Conservation (phyloP, 2,113 vertebrate species). For the Cranoglanis bouderius region DNA sequence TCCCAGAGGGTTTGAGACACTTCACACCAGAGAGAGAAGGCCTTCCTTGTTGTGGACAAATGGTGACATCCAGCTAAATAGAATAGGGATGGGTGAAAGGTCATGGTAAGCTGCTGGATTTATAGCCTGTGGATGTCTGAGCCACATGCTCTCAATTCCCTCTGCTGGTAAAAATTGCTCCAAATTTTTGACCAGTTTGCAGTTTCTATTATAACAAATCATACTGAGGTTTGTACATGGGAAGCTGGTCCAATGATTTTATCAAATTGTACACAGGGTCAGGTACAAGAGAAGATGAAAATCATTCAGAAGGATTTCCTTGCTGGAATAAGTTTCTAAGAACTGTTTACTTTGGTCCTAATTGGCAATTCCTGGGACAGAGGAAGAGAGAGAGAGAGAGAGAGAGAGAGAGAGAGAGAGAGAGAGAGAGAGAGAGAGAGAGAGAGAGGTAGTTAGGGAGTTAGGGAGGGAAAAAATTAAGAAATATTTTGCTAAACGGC, state of each 20-base stretch:
- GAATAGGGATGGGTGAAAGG: constrained; percentile 56
- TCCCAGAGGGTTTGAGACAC: constrained; percentile 49
- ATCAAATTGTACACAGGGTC: background rate
- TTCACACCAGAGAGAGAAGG: constrained; percentile 58
- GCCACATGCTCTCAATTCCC: constrained; percentile 2
- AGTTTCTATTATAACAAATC: background rate
- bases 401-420: constrained; percentile 44
- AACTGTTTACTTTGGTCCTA: constrained; percentile 59
- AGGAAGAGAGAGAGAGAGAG: constrained; percentile 27
- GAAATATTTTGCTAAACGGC: background rate
- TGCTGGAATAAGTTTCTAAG: constrained; percentile 52
- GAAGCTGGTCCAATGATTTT: background rate
- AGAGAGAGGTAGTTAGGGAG: too few relatives aligned
- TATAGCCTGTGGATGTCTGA: constrained; percentile 45
- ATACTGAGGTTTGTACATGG: background rate
- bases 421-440: background rate
- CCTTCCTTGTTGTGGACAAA: constrained; percentile 42
- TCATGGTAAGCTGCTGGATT: constrained; percentile 58
- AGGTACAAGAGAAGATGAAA: constrained; percentile 6
- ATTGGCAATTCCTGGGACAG: constrained; percentile 30
- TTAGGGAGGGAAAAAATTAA: background rate
- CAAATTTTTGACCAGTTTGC: background rate
- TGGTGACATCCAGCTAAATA: constrained; percentile 54
- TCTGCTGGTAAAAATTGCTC: background rate
- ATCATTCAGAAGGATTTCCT: constrained; percentile 49